Evolutionary conservation across 2,113 vertebrate genomes (phyloP).

Genomic region (Ailurus styani): DNA sequence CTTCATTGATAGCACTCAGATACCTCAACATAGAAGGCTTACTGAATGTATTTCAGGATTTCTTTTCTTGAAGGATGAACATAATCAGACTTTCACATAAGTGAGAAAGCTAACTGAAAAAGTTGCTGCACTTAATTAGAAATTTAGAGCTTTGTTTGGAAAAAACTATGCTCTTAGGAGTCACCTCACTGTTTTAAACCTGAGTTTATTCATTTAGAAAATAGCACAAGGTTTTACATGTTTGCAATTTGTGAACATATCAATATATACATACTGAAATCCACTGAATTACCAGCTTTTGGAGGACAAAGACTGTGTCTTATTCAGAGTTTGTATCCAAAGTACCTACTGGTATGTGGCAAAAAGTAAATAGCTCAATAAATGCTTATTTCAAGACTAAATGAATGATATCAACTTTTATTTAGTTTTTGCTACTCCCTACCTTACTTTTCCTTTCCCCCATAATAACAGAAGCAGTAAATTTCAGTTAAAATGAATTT

Average conservation of each 20-base stretch:
- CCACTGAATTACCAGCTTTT: not conserved
- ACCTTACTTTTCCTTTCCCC: not conserved
- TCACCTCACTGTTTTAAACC: not conserved
- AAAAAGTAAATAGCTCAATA: not conserved
- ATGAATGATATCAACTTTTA: not conserved
- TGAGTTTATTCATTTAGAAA: not conserved
- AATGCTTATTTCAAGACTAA: not conserved
- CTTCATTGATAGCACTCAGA: not conserved
- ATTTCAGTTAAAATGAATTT: not conserved
- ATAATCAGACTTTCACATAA: not conserved
- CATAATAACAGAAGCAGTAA: not conserved
- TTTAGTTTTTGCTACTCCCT: not conserved
- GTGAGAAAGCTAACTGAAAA: not conserved
- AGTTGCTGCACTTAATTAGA: not conserved
- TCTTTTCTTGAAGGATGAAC: not conserved
- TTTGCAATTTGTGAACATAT: not conserved
- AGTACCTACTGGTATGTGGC: not conserved
- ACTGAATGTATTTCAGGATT: not conserved
- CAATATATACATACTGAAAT: not conserved
- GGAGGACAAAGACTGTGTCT: not conserved
- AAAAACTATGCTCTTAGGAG: not conserved
- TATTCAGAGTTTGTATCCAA: not conserved
- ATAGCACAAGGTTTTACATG: not conserved
- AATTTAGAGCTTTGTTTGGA: not conserved
- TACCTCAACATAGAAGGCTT: not conserved